Percentiles rank a stretch among this genome's conserved stretches.
These are phyloP conservation scores for Apteryx owenii DNA, from an alignment of 2,113 vertebrate genomes.

Conservation along the genomic window DNA sequence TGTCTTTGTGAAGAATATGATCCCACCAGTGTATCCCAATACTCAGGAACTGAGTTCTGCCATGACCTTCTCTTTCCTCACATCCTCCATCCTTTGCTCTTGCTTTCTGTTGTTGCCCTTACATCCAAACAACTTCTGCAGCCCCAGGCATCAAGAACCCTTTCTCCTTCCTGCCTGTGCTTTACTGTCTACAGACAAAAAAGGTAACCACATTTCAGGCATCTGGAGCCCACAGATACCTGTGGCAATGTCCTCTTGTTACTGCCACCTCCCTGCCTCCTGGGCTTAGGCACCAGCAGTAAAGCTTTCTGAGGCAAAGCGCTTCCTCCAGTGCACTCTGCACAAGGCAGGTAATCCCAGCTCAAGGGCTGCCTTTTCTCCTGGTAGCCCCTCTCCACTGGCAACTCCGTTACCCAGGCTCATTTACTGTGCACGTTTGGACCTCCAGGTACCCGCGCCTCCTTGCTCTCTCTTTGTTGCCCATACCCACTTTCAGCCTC, in stretches of 20 bases:
- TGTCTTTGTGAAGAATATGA: neutral
- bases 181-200: neutral
- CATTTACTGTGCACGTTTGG: neutral
- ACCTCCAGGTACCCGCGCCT: neutral
- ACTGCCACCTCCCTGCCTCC: neutral
- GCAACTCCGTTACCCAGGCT: neutral
- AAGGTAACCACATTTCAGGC: accelerated
- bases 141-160: neutral
- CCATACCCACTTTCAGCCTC: neutral
- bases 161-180: neutral
- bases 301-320: neutral
- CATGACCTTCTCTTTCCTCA: neutral
- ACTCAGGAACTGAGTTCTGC: neutral
- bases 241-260: accelerated
- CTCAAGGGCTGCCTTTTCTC: neutral
- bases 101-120: neutral
- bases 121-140: neutral
- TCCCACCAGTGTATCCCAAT: neutral
- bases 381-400: neutral
- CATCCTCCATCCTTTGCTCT: neutral
- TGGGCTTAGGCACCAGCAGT: accelerated
- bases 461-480: neutral
- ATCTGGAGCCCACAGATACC: neutral
- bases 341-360: accelerated
- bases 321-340: accelerated